Evolutionary conservation across 2,113 vertebrate genomes (phyloP), one percentile per base, ranked within the genome.

Genomic region (Xiphophorus maculatus): DNA sequence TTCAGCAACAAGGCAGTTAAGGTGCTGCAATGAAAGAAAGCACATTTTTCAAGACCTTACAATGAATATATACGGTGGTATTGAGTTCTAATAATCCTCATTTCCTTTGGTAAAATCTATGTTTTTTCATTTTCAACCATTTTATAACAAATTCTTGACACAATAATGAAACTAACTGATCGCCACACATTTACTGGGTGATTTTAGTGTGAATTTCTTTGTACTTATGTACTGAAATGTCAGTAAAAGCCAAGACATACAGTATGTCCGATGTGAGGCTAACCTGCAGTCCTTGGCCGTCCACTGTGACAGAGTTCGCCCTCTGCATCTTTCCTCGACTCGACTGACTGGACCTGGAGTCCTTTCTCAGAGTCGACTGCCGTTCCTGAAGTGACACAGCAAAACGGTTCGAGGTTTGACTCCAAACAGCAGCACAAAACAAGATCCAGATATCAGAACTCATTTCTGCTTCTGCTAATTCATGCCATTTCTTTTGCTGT

Each of bases 231-330:
- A 58, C 5, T 7, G 25, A 58, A 17, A 17, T 58, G 22, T 58
- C 25, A 32, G 15, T 30, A 22, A 51, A 30, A 17, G 30, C 3
- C 25, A 11, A 30, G 15, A 10, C 27, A 40, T 40, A 28, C 27
- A 28, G 27, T 28, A 22, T 44, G 42, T 9, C 60, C 25, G 40
- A 30, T 12, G 61, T 8, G 17, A 25, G 32, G 15, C 42, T 81
- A 85, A 97, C 97, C 97, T 99, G 97, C 74, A 98, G 94, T 37
- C 97, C 97, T 92, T 98, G 97, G 35, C 97, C 97, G 70, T 98
- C 97, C 71, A 98, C 92, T 0, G 97, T 98, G 66, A 97, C 95
- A 0, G 97, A 99, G 88, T 99, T 98, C 62, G 96, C 96, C 92
- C 97, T 94, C 85, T 98, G 97, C 95, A 98, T 97, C 91, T 98